Evolutionary conservation across 2,797 vertebrate genomes (phyloP).

Genomic region (Alcedo quadribrachys): DNA sequence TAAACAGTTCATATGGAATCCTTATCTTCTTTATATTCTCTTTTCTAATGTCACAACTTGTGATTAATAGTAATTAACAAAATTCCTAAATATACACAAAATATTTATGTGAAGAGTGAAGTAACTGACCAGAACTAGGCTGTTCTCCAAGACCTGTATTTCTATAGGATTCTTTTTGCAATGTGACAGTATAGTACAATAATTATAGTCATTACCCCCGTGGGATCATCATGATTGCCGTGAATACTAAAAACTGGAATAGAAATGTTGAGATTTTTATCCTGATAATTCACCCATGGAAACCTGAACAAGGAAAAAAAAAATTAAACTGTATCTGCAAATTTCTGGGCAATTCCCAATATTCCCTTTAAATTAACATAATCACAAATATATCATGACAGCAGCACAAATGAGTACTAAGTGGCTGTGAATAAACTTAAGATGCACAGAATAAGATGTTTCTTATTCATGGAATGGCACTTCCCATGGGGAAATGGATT

Average conservation of each 20-base stretch:
- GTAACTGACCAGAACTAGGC: neutral
- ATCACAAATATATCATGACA: neutral
- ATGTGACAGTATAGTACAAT: neutral
- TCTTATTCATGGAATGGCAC: neutral
- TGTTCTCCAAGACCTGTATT: neutral
- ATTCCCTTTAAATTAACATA: neutral
- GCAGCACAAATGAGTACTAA: neutral
- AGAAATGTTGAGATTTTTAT: conserved; percentile 95
- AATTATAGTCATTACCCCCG: conserved; percentile 87
- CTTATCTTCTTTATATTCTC: neutral
- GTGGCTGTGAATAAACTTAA: neutral
- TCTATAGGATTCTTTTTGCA: neutral
- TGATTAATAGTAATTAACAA: neutral
- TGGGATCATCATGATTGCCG: conserved; percentile 98
- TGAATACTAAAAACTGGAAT: conserved; percentile 97
- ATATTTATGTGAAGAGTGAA: neutral
- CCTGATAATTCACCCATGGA: conserved; percentile 98
- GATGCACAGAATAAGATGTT: neutral
- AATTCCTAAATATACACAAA: neutral
- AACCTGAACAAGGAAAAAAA: conserved; percentile 80
- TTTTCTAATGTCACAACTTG: neutral
- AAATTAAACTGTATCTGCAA: neutral
- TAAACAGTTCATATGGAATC: neutral
- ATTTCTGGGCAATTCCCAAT: neutral
- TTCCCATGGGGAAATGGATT: neutral